Evolutionary conservation across 2,888 invertebrate genomes (phyloP), one percentile per base, ranked within the genome.

Genomic region (Mycalesis mineus): DNA sequence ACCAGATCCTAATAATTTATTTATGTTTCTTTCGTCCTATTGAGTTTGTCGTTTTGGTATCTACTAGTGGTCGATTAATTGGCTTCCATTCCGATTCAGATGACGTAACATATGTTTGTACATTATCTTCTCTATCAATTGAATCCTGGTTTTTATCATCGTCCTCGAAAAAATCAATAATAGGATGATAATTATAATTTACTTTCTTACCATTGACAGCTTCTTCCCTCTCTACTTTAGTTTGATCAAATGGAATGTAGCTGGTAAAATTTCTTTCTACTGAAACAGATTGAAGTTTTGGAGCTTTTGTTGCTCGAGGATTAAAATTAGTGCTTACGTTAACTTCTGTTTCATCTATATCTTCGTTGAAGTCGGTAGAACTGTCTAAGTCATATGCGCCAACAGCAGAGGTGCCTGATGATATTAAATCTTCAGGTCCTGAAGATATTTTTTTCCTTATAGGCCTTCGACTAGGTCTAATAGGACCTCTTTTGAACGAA

Each of bases 131-230:
- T 71, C 88, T 78, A 56, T 89, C 89, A 63, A 86, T 84, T 11
- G 82, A 80, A 45, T 80, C 77, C 47, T 75, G 75, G 37, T 79
- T 79, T 65, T 78, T 80, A 37, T 74, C 81, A 31, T 75, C 77
- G 50, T 86, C 88, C 64, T 91, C 92, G 75, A 95, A 95, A 75
- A 95, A 95, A 72, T 95, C 95, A 65, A 95, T 95, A 48, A 95
- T 95, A 1, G 95, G 95, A 79, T 95, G 95, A 70, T 95, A 95
- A 73, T 93, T 95, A 73, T 95, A 95, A 82, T 95, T 95, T 41
- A 95, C 91, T 70, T 93, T 91, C 70, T 92, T 91, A 13, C 78
- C 78, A 58, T 77, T 81, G 0, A 73, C 65, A 15, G 70, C 68
- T 48, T 75, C 74, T 51, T 83, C 79, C 44, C 73, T 75, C 2